Conservation (phyloP, 2,113 vertebrate species). For the Setophaga petechia region DNA sequence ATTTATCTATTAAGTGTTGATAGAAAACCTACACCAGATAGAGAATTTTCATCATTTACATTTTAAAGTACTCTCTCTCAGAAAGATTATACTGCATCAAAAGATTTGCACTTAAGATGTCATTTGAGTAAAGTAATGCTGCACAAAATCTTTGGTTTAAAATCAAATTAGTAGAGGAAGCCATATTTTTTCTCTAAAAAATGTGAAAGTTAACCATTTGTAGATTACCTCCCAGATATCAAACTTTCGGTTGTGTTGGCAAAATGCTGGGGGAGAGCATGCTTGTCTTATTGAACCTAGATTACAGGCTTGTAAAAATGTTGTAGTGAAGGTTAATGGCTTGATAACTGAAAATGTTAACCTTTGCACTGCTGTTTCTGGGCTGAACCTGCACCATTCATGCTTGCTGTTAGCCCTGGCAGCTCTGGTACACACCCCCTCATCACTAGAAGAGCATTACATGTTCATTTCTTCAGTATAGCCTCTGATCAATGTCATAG, state of each 20-base stretch:
- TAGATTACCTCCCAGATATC: background rate
- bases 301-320: background rate
- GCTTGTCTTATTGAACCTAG: background rate
- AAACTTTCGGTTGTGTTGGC: background rate
- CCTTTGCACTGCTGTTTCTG: background rate
- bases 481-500: background rate
- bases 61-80: constrained; percentile 21
- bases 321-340: background rate
- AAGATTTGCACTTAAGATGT: constrained; percentile 29
- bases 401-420: background rate
- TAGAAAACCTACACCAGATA: background rate
- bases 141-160: background rate
- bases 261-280: background rate
- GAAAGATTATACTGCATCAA: constrained; percentile 9
- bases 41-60: constrained; percentile 12
- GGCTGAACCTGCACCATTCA: accelerated
- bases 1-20: constrained; percentile 1
- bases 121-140: background rate
- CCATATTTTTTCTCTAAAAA: background rate
- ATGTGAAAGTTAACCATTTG: background rate
- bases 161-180: background rate
- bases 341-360: background rate
- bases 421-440: background rate
- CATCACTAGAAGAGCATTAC: background rate
- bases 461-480: background rate